Conservation (phyloP, 2,797 vertebrate species). For the Pagetopsis macropterus region DNA sequence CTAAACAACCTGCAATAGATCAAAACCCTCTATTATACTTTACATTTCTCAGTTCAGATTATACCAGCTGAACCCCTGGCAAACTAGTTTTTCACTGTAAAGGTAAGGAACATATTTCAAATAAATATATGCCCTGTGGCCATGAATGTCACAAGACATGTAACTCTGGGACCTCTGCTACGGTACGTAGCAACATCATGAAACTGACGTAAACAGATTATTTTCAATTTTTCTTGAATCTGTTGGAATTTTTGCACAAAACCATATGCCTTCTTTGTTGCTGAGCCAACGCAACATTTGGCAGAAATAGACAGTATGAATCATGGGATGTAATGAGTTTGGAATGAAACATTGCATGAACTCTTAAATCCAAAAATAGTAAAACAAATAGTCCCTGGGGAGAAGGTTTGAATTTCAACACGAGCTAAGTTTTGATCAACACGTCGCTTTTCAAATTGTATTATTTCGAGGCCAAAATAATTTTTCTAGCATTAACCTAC, state of each 20-base stretch:
- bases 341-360: constrained; percentile 9
- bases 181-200: background rate
- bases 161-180: background rate
- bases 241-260: constrained; percentile 7
- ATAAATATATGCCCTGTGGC: background rate
- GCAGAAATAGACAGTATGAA: constrained; percentile 10
- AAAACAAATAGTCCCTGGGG: background rate
- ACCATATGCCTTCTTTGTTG: constrained; percentile 13
- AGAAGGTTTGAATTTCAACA: constrained; percentile 36
- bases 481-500: constrained; percentile 20
- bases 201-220: background rate
- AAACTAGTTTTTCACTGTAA: background rate
- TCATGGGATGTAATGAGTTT: constrained; percentile 18
- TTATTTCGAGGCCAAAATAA: constrained; percentile 24
- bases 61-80: background rate
- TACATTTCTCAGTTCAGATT: background rate
- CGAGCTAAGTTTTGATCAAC: constrained; percentile 26
- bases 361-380: constrained; percentile 14
- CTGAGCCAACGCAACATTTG: constrained; percentile 21
- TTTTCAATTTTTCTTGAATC: constrained; percentile 17
- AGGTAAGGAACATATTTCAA: background rate
- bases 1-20: background rate
- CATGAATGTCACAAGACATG: background rate
- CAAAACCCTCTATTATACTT: background rate
- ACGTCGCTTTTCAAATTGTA: constrained; percentile 2